Percentiles rank a stretch among this genome's conserved stretches.
Evolutionary conservation across 2,113 vertebrate species (phyloP).

Genomic region (Carlito syrichta): DNA sequence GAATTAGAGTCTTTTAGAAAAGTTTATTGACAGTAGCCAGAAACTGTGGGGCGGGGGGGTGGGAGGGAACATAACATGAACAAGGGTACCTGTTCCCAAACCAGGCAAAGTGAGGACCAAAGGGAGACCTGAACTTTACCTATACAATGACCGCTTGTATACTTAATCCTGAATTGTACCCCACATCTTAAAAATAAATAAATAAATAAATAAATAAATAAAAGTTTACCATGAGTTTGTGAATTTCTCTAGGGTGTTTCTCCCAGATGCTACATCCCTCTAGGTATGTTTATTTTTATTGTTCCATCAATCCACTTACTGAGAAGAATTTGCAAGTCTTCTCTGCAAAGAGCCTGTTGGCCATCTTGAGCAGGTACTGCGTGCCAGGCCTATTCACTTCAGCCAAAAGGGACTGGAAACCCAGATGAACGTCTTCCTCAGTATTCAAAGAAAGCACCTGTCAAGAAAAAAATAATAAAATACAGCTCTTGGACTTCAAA

Average conservation of each 20-base stretch:
- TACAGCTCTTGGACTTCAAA: not conserved
- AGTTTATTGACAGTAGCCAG: too few species aligned
- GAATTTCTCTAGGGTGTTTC: not conserved
- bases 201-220: not conserved
- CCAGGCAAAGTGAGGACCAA: too few species aligned
- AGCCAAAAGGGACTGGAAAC: conserved; percentile 57
- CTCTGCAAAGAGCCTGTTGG: conserved; percentile 72
- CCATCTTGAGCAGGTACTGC: conserved; percentile 39
- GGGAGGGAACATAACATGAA: too few species aligned
- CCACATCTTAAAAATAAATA: not conserved
- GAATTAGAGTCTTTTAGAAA: not conserved
- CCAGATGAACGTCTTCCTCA: conserved; percentile 11
- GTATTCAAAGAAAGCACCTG: conserved; percentile 44
- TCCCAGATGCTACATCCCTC: not conserved
- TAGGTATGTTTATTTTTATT: not conserved
- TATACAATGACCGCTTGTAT: too few species aligned
- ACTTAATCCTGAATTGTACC: too few species aligned
- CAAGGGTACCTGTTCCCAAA: too few species aligned
- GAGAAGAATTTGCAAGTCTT: conserved; percentile 41
- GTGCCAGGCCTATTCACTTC: conserved; percentile 58
- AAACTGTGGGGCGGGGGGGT: too few species aligned
- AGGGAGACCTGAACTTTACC: too few species aligned
- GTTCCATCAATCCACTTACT: conserved; percentile 47
- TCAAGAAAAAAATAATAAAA: not conserved
- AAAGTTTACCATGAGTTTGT: not conserved